Base-by-base conservation (phyloP, 37 sponge, comb jelly and placozoan genomes). In the Chondrilla cf. caribensis region DNA sequence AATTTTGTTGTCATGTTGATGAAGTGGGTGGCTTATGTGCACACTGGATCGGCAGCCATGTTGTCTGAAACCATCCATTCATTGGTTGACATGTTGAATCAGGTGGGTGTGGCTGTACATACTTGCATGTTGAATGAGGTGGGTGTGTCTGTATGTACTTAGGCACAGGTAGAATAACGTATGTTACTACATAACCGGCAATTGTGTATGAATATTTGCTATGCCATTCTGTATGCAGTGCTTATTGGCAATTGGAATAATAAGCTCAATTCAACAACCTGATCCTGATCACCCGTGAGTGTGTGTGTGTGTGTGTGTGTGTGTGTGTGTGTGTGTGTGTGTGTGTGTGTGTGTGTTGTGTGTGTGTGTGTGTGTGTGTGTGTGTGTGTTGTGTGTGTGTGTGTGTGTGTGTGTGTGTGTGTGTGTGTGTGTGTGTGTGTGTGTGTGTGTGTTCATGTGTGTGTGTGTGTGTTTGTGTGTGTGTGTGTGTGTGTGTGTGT, bases 51-150 rank as follows among this genome's bases (percentile, higher is more conserved):
- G 25, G 93, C 97, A 22, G 84, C 93, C 51, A 94, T 98, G 95
- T 70, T 95, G 44, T 95, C 99, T 37, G 99, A 98, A 57, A 92
- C 97, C 1, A 86, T 98, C 4, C 99, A 98, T 84, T 96, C 97
- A 29, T 84, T 96, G 8, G 97, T 84, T n/a, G 99, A 98, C 71
- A 70, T 88, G 38, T 87, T 92, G 67, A 98, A 98, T 64, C 99
- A 98, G 87, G 94, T 98, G 1, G 62, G 47, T 9, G 15, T 2
- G 68, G n/a, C n/a, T n/a, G n/a, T n/a, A n/a, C n/a, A 26, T n/a
- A n/a, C n/a, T n/a, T n/a, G n/a, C n/a, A n/a, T n/a, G n/a, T n/a
- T n/a, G n/a, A n/a, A n/a, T n/a, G n/a, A n/a, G n/a, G n/a, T n/a
- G n/a, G n/a, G n/a, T n/a, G n/a, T n/a, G n/a, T n/a, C n/a, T n/a